A percentile compares a stretch with the other conserved stretches of the same genome.
Conservation (phyloP, 2,888 invertebrate species). For the Frankliniella fusca region DNA sequence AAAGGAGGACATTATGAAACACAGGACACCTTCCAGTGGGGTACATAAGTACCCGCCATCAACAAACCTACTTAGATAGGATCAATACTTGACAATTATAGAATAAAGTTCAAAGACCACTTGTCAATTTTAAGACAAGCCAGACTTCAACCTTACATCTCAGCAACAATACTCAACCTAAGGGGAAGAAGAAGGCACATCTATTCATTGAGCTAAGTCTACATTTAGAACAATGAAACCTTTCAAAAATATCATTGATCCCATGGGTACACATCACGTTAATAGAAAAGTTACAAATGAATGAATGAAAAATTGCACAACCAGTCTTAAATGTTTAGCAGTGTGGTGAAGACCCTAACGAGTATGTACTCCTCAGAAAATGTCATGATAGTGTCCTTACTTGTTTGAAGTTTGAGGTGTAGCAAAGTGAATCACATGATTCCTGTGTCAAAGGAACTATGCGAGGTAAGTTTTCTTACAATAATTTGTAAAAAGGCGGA, state of each 20-base stretch:
- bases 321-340: slow-evolving; percentile 7
- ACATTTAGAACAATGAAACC: background rate
- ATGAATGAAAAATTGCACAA: background rate
- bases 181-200: background rate
- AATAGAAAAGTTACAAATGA: background rate
- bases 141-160: background rate
- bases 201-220: background rate
- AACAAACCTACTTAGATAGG: background rate
- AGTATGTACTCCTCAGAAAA: background rate
- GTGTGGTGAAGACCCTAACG: background rate
- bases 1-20: too few relatives aligned
- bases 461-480: background rate
- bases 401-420: background rate
- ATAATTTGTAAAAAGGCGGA: slow-evolving; percentile 9
- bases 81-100: too few relatives aligned
- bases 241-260: background rate
- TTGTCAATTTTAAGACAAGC: background rate
- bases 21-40: background rate
- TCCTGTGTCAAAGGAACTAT: background rate
- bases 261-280: background rate
- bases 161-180: background rate
- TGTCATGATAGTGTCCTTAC: background rate
- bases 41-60: background rate
- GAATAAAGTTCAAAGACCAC: background rate
- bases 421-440: background rate